Evolutionary conservation across 64 coral and sea anemone genomes (phyloP), one percentile per base, ranked within the genome.

Genomic region (Pocillopora verrucosa): DNA sequence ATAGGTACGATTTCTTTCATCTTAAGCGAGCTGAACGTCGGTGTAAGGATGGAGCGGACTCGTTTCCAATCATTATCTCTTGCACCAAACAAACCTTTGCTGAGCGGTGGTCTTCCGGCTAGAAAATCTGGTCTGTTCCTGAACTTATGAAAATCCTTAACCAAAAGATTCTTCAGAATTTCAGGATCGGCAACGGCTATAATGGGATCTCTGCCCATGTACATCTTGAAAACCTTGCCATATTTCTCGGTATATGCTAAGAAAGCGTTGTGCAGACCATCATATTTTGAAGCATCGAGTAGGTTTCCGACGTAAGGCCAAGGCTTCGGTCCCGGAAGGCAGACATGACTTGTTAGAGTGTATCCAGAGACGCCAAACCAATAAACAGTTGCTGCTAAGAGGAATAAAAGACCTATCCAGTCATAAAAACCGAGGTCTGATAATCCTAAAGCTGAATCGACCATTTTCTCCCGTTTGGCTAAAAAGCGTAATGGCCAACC

Each of bases 81-180:
- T 13, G 58, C 92, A 2, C 56, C 6, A 61, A 78, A 89, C 56
- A 94, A 34, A 1, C 88, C 88, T n/a, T n/a, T 17, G 41, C 3
- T 30, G 16, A 16, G 16, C 10, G 92, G 92, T 16, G 88, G 80
- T 60, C 78, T 76, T 13, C 75, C 74, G 19, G 85, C 82, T 26
- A 87, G 3, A 26, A 64, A 65, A 10, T 56, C 64, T 56, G 73
- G 73, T 13, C 93, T 84, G 61, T 94, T 94, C 1, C 76, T 77
- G 69, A 95, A 95, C 58, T 91, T 95, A 37, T 91, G 76, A 59
- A 95, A 95, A 56, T 95, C 93, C 61, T 88, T 91, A 22, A 95
- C 89, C 19, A 84, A 25, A 58, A 95, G 88, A 65, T 87, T 65
- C 73, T 88, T 91, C 13, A 95, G 11, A 0, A 95, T 78, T 17